Evolutionary conservation across 1,140 invertebrate genomes (phyloP).

Genomic region (Anadara kagoshimensis): DNA sequence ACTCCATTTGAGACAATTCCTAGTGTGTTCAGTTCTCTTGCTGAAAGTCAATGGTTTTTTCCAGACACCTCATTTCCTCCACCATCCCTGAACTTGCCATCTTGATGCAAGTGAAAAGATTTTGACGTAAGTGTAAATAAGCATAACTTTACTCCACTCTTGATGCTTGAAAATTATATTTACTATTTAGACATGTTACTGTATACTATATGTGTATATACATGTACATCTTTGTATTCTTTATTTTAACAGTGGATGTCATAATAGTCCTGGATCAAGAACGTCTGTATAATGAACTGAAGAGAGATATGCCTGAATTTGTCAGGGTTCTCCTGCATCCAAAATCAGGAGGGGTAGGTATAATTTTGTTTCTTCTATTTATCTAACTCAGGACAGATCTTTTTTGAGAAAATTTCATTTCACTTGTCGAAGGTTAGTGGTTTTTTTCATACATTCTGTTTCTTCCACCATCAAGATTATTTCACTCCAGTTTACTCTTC

Average conservation of each 20-base stretch:
- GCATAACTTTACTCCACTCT: neutral
- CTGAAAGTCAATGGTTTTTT: too few relatives aligned
- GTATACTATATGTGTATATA: neutral
- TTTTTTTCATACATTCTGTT: neutral
- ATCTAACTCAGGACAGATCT: neutral
- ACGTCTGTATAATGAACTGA: conserved; percentile 94
- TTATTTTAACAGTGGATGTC: conserved; percentile 81
- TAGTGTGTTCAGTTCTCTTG: too few relatives aligned
- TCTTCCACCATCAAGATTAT: neutral
- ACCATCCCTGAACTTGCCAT: too few relatives aligned
- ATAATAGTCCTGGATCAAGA: conserved; percentile 98
- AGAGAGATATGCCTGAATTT: conserved; percentile 93
- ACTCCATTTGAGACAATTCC: too few relatives aligned
- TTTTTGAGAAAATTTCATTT: neutral
- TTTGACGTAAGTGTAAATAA: too few relatives aligned
- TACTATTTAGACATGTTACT: neutral
- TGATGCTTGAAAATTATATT: neutral
- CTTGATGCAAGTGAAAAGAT: too few relatives aligned
- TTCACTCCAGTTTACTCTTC: neutral
- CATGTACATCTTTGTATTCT: neutral
- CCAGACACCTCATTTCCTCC: too few relatives aligned
- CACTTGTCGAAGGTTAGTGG: neutral
- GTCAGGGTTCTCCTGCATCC: conserved; percentile 95
- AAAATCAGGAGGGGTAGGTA: conserved; percentile 94
- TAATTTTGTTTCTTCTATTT: neutral